Evolutionary conservation across 1,140 invertebrate species (phyloP).

Genomic region (Archivesica marissinica): DNA sequence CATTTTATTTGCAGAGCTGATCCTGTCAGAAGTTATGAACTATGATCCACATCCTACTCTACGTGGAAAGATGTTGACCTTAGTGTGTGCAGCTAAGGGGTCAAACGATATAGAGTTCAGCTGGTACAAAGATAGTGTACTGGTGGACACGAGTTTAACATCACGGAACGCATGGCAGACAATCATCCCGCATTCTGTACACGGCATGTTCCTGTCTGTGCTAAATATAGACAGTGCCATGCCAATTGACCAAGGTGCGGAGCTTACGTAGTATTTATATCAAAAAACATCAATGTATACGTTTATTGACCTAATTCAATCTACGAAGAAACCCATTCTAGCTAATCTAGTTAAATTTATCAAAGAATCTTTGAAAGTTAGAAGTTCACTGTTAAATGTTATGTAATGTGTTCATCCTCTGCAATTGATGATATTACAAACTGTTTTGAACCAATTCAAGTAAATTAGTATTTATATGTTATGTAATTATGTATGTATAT

Average conservation of each 20-base stretch:
- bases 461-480: too few relatives aligned
- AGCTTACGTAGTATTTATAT: too few relatives aligned
- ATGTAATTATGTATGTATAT: too few relatives aligned
- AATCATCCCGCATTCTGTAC: slow-evolving; percentile 49
- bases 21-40: slow-evolving; percentile 62
- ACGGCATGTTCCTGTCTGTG: slow-evolving; percentile 65
- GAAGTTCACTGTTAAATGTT: too few relatives aligned
- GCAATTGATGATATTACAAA: too few relatives aligned
- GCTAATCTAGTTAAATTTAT: too few relatives aligned
- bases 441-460: too few relatives aligned
- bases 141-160: slow-evolving; percentile 60
- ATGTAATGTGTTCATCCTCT: too few relatives aligned
- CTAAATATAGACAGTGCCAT: slow-evolving; percentile 72
- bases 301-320: too few relatives aligned
- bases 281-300: too few relatives aligned
- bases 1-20: slow-evolving; percentile 57
- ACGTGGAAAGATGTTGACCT: slow-evolving; percentile 66
- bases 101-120: slow-evolving; percentile 64
- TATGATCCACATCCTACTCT: slow-evolving; percentile 61
- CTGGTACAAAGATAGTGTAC: slow-evolving; percentile 69
- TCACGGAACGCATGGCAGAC: slow-evolving; percentile 69
- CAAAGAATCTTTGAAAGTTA: too few relatives aligned
- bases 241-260: slow-evolving; percentile 68
- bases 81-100: slow-evolving; percentile 68
- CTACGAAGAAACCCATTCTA: too few relatives aligned